phyloP scores from a whole-genome alignment of 2,113 vertebrate genomes.

The Petromus typicus region DNA sequence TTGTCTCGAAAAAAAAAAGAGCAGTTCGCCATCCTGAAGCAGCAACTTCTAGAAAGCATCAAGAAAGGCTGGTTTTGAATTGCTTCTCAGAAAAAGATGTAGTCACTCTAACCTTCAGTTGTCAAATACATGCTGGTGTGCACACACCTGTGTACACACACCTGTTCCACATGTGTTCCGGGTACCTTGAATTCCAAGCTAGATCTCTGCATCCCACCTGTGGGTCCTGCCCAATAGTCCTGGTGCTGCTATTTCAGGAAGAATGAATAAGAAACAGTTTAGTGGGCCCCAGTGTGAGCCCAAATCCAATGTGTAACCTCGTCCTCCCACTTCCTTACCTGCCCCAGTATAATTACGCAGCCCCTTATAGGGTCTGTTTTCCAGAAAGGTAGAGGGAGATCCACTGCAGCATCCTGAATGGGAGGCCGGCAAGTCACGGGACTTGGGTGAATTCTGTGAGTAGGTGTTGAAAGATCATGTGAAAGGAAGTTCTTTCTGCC shows the following conservation, averaged over 20 bases:
- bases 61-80: not conserved
- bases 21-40: not conserved
- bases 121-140: not conserved
- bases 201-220: not conserved
- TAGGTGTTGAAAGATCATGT: not conserved
- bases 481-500: not conserved
- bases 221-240: not conserved
- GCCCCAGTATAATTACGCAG: not conserved
- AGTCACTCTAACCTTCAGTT: not conserved
- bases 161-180: not conserved
- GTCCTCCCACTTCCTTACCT: not conserved
- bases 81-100: not conserved
- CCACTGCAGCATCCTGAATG: not conserved
- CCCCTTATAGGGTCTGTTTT: not conserved
- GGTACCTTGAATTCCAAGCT: not conserved
- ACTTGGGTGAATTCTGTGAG: slow-evolving; percentile 3
- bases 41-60: not conserved
- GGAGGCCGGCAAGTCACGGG: not conserved
- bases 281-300: not conserved
- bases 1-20: too few relatives aligned
- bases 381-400: not conserved
- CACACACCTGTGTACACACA: accelerated
- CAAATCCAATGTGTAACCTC: not conserved
- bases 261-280: slow-evolving; percentile 4
- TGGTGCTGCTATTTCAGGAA: not conserved